Conservation (phyloP, 1,140 invertebrate species). For the Delia radicum region DNA sequence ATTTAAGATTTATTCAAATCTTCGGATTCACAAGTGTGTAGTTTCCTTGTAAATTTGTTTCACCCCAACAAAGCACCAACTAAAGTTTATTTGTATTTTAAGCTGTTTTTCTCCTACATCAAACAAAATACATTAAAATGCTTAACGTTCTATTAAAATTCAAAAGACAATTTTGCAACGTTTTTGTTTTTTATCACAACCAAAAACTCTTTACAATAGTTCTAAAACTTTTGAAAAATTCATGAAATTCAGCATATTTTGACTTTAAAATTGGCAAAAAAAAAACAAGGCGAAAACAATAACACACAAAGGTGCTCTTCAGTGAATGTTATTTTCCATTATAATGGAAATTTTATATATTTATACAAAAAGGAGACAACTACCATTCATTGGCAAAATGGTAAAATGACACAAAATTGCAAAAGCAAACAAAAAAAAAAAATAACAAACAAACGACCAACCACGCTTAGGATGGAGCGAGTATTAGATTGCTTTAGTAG, state of each 20-base stretch:
- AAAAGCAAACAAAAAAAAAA: not conserved
- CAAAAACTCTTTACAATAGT: not conserved
- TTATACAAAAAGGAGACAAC: not conserved
- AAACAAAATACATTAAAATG: not conserved
- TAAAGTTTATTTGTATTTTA: too few species aligned
- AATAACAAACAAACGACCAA: not conserved
- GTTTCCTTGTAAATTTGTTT: too few species aligned
- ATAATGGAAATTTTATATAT: not conserved
- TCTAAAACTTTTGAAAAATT: slow-evolving; percentile 22
- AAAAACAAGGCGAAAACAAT: not conserved
- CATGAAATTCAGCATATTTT: slow-evolving; percentile 23
- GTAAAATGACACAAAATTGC: not conserved
- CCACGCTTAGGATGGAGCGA: too few species aligned
- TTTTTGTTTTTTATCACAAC: not conserved
- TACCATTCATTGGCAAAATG: not conserved
- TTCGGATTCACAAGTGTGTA: too few species aligned
- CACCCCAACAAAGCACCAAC: too few species aligned
- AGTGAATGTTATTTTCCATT: slow-evolving; percentile 5
- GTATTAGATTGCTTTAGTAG: too few species aligned
- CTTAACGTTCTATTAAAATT: slow-evolving; percentile 13
- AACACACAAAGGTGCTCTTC: slow-evolving; percentile 7
- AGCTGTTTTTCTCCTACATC: too few species aligned
- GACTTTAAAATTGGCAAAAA: not conserved
- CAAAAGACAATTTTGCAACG: not conserved
- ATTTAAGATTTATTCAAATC: too few species aligned